phyloP scores from a whole-genome alignment of 2,113 vertebrate species.

The Pheucticus melanocephalus region DNA sequence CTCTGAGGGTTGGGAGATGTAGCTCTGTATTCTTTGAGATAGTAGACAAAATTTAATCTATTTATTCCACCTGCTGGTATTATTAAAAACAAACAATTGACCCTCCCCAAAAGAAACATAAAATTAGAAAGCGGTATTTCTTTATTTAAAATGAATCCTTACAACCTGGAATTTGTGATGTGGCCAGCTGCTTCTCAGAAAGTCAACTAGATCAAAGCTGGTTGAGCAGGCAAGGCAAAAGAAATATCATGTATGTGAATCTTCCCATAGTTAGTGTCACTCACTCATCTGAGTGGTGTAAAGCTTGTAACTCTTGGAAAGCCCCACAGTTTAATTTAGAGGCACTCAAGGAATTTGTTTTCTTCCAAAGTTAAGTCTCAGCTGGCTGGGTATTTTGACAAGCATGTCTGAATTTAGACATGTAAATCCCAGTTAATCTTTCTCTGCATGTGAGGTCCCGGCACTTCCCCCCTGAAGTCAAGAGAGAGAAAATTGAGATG shows the following conservation, averaged over 20 bases:
- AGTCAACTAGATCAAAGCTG: neutral
- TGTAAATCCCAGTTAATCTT: slow-evolving; percentile 26
- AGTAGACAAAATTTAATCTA: neutral
- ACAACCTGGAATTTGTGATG: neutral
- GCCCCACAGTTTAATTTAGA: neutral
- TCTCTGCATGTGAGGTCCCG: neutral
- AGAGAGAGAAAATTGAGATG: neutral
- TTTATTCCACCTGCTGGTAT: neutral
- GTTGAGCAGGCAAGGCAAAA: neutral
- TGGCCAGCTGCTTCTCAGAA: neutral
- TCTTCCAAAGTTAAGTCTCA: neutral
- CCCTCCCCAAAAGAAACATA: neutral
- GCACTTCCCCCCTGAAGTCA: neutral
- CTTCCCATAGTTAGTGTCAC: neutral
- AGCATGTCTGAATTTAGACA: neutral
- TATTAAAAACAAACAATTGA: neutral
- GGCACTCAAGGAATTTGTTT: neutral
- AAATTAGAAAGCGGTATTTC: neutral
- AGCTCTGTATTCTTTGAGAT: neutral
- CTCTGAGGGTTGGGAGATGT: neutral
- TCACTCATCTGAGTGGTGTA: neutral
- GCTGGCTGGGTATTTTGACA: neutral
- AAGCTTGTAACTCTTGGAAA: neutral
- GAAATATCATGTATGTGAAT: neutral
- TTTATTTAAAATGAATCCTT: neutral